These are phyloP conservation scores for Nannoperca obscura DNA, from an alignment of 2,797 vertebrate genomes.

Conservation along the genomic window DNA sequence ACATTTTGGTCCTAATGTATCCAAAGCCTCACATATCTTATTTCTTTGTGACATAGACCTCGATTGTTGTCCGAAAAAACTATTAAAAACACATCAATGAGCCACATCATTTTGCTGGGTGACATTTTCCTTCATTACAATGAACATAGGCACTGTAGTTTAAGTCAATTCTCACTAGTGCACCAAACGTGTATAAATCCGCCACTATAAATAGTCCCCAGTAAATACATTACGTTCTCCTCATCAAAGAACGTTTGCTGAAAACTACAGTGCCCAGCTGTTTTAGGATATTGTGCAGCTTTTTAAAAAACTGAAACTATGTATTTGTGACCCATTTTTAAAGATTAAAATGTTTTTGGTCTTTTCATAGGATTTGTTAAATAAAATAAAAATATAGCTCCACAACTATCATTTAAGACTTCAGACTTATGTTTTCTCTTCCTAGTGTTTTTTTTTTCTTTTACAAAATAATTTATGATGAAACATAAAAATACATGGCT, in stretches of 20 bases:
- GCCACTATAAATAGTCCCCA: background rate
- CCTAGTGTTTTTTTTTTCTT: background rate
- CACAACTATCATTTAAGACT: background rate
- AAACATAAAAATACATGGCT: slow-evolving; percentile 22
- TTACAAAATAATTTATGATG: slow-evolving; percentile 10
- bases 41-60: background rate
- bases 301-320: background rate
- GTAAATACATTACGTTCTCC: background rate
- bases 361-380: background rate
- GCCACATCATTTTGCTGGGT: background rate
- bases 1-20: background rate
- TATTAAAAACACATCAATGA: background rate
- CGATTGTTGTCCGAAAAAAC: background rate
- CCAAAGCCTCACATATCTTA: background rate
- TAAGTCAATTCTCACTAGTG: background rate
- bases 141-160: background rate
- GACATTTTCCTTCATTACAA: background rate
- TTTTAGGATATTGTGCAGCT: background rate
- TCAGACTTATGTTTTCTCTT: background rate
- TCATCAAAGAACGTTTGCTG: background rate
- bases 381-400: background rate
- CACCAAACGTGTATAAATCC: background rate
- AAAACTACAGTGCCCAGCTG: background rate
- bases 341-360: background rate
- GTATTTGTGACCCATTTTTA: background rate